phyloP scores from a whole-genome alignment of 1,140 invertebrate species.

The Philopotamus ludificatus region DNA sequence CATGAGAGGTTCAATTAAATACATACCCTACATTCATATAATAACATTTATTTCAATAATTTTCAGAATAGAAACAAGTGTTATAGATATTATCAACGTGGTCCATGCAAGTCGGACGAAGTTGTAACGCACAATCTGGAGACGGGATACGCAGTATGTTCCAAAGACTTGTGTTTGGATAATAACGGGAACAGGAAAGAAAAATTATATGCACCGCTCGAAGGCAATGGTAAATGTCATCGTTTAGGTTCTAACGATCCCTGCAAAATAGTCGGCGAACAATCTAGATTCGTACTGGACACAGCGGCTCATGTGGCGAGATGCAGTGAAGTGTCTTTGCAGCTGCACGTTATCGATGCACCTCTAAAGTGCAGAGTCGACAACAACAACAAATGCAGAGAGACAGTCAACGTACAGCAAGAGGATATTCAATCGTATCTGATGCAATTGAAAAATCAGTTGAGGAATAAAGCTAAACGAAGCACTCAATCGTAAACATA shows the following conservation, averaged over 20 bases:
- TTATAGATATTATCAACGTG: constrained; percentile 19
- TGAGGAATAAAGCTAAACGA: too few species aligned
- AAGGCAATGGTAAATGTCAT: constrained; percentile 9
- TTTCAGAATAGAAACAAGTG: constrained; percentile 12
- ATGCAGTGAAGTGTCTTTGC: constrained; percentile 4
- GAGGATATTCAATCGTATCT: background rate
- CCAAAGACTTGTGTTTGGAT: constrained; percentile 3
- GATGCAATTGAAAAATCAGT: background rate
- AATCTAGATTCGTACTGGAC: constrained; percentile 11
- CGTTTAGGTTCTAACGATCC: background rate
- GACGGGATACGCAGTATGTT: constrained; percentile 5
- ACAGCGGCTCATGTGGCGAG: background rate
- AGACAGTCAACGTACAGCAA: background rate
- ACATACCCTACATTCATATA: too few species aligned
- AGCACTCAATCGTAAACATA: too few species aligned
- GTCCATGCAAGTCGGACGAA: background rate
- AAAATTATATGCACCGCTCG: constrained; percentile 13
- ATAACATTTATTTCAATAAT: too few species aligned
- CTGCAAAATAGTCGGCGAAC: background rate
- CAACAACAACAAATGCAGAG: background rate
- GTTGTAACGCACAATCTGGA: constrained; percentile 3
- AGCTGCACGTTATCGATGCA: constrained; percentile 6
- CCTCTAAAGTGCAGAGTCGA: background rate
- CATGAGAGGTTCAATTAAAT: too few species aligned
- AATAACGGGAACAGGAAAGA: background rate